Evolutionary conservation across 2,797 vertebrate species (phyloP).

Genomic region (Ptychadena robeensis): DNA sequence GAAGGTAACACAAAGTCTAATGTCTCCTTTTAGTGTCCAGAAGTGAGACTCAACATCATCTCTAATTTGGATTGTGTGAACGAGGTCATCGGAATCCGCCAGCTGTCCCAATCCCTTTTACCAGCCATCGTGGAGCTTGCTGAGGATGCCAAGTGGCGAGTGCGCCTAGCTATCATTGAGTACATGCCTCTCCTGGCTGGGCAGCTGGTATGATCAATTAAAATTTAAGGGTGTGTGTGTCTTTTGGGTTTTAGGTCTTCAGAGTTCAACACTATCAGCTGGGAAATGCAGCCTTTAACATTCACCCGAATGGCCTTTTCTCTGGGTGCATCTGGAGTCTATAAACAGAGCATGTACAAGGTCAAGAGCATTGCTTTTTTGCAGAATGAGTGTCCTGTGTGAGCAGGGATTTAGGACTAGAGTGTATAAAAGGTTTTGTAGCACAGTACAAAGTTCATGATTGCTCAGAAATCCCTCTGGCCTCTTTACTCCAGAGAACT

Average conservation of each 20-base stretch:
- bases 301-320: neutral
- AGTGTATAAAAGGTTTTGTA: neutral
- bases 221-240: neutral
- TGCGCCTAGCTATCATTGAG: slow-evolving; percentile 77
- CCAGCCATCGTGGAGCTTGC: slow-evolving; percentile 80
- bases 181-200: slow-evolving; percentile 80
- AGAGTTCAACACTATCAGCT: slow-evolving; percentile 76
- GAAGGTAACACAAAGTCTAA: neutral
- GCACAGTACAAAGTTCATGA: too few species aligned
- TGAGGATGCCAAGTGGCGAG: slow-evolving; percentile 79
- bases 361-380: neutral
- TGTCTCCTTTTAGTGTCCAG: slow-evolving; percentile 70
- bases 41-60: slow-evolving; percentile 79
- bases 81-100: slow-evolving; percentile 78
- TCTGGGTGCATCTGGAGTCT: neutral
- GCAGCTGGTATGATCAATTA: slow-evolving; percentile 69
- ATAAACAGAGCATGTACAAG: neutral
- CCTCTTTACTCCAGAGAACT: too few species aligned
- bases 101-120: slow-evolving; percentile 77
- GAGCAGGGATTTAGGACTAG: neutral
- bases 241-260: neutral
- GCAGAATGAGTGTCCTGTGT: neutral
- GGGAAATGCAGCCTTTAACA: slow-evolving; percentile 62
- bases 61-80: slow-evolving; percentile 80
- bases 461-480: too few species aligned